Evolutionary conservation across 2,888 invertebrate genomes (phyloP).

Genomic region (Caenorhabditis sinica): DNA sequence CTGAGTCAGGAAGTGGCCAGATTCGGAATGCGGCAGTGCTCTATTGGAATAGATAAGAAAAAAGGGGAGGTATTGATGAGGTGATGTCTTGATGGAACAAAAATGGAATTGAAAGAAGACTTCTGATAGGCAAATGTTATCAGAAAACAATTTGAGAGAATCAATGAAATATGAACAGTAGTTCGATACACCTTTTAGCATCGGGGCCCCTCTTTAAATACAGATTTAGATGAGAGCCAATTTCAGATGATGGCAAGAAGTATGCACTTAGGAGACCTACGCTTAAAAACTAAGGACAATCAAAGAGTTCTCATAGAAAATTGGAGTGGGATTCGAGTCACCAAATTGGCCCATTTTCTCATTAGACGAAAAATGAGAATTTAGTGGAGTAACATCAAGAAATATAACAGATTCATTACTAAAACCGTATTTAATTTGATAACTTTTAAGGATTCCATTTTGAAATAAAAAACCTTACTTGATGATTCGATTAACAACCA

Average conservation of each 20-base stretch:
- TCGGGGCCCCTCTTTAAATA: constrained; percentile 28
- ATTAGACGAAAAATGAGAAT: too few relatives aligned
- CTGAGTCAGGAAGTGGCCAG: constrained; percentile 60
- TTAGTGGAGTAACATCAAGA: too few relatives aligned
- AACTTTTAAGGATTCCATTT: too few relatives aligned
- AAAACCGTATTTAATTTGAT: too few relatives aligned
- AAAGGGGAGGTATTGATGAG: constrained; percentile 42
- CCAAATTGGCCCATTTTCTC: too few relatives aligned
- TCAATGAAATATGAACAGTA: constrained; percentile 12
- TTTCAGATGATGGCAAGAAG: constrained; percentile 1
- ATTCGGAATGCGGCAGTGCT: constrained; percentile 64
- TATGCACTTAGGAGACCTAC: constrained; percentile 26
- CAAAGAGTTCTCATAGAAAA: neutral
- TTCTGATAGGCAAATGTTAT: constrained; percentile 13
- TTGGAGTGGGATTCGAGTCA: neutral
- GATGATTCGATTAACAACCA: too few relatives aligned
- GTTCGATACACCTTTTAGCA: neutral
- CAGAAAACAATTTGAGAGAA: constrained; percentile 6
- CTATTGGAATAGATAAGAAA: constrained; percentile 16
- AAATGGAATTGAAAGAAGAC: neutral
- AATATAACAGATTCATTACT: too few relatives aligned
- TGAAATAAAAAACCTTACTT: too few relatives aligned
- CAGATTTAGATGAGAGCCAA: constrained; percentile 33
- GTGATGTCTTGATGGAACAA: constrained; percentile 37
- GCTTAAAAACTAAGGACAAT: constrained; percentile 24